Evolutionary conservation across 2,113 vertebrate genomes (phyloP).

Genomic region (Chloropsis hardwickii): DNA sequence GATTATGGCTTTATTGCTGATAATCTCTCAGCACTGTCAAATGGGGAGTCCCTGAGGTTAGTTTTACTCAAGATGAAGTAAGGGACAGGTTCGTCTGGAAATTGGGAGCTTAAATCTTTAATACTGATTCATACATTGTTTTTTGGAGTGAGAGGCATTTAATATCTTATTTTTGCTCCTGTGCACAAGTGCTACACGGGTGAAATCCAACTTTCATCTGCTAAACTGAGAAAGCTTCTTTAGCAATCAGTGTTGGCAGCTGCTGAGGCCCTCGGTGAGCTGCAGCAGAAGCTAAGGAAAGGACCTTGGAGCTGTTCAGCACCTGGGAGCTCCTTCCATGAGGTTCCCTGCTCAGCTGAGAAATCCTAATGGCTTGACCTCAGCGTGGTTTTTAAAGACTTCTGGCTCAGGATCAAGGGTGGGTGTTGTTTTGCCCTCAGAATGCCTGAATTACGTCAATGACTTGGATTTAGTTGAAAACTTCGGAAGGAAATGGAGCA

Average conservation of each 20-base stretch:
- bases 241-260: background rate
- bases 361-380: background rate
- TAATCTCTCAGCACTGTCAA: background rate
- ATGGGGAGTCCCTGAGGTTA: background rate
- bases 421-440: slow-evolving; percentile 14
- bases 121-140: background rate
- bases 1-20: background rate
- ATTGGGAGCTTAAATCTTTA: background rate
- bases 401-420: slow-evolving; percentile 19
- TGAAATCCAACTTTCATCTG: background rate
- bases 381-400: background rate
- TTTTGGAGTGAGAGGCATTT: background rate
- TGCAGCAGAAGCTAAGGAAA: background rate
- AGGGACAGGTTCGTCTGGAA: background rate
- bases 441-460: slow-evolving; percentile 25
- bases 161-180: background rate
- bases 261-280: background rate
- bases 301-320: background rate
- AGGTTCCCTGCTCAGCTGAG: background rate
- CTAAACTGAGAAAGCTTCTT: background rate
- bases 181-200: background rate
- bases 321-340: background rate
- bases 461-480: background rate
- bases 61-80: background rate
- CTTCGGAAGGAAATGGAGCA: slow-evolving; percentile 21